phyloP scores from a whole-genome alignment of 2,888 invertebrate genomes.

The Petrophora chlorosata region DNA sequence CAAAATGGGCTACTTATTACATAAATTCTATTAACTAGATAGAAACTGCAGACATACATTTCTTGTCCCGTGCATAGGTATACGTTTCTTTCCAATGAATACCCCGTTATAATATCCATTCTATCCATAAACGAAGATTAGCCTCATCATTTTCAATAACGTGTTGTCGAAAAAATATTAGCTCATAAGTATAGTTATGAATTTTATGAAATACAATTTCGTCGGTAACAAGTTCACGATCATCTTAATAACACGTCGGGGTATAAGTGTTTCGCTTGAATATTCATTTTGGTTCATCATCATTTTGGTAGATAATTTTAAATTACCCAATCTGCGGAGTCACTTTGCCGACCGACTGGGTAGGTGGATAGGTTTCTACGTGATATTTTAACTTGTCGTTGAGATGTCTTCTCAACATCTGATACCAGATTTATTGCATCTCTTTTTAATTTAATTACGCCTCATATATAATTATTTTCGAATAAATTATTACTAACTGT shows the following conservation, averaged over 20 bases:
- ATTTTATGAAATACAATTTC: constrained; percentile 82
- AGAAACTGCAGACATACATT: too few species aligned
- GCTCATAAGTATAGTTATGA: constrained; percentile 80
- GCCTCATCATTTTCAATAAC: constrained; percentile 72
- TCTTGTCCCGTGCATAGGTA: too few species aligned
- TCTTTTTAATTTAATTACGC: constrained; percentile 63
- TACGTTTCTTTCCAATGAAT: too few species aligned
- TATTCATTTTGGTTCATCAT: constrained; percentile 80
- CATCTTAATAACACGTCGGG: constrained; percentile 77
- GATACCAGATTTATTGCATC: constrained; percentile 66
- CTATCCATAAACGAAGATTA: constrained; percentile 36
- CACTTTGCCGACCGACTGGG: constrained; percentile 42
- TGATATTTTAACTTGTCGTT: constrained; percentile 27
- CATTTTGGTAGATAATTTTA: constrained; percentile 80
- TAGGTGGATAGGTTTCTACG: too few species aligned
- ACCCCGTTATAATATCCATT: constrained; percentile 11
- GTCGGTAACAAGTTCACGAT: constrained; percentile 79
- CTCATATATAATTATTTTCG: constrained; percentile 12
- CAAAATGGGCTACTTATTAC: too few species aligned
- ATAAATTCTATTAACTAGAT: too few species aligned
- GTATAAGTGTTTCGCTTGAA: constrained; percentile 80
- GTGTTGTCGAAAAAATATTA: constrained; percentile 79
- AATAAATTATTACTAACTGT: constrained; percentile 10
- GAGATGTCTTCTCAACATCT: constrained; percentile 43
- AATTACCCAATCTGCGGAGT: constrained; percentile 71